These are phyloP conservation scores for Drosophila suboccidentalis DNA, from an alignment of 2,888 invertebrate species.

Conservation along the genomic window DNA sequence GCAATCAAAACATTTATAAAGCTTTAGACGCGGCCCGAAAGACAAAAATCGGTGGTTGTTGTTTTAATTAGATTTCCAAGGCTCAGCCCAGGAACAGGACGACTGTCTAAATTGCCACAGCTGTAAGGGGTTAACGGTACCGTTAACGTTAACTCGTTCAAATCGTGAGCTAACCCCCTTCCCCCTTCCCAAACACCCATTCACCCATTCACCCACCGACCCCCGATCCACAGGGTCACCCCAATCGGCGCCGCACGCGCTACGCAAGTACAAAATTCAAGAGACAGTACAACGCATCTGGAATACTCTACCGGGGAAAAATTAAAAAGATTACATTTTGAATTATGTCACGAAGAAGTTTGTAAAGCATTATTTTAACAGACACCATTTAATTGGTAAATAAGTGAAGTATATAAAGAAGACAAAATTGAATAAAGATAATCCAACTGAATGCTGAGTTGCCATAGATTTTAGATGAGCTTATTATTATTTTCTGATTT, in stretches of 20 bases:
- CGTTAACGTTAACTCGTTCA: constrained; percentile 66
- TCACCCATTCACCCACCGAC: not conserved
- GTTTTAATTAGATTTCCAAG: constrained; percentile 81
- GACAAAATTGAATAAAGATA: not conserved
- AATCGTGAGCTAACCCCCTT: constrained; percentile 52
- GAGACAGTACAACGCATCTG: not conserved
- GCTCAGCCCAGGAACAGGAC: constrained; percentile 56
- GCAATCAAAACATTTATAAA: constrained; percentile 79
- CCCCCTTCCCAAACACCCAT: constrained; percentile 3
- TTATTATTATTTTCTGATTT: not conserved
- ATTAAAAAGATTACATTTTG: not conserved
- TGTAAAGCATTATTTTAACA: not conserved
- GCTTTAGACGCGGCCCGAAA: constrained; percentile 65
- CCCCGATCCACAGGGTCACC: constrained; percentile 27
- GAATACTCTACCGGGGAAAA: constrained; percentile 21
- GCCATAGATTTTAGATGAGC: not conserved
- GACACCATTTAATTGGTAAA: not conserved
- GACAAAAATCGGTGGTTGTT: constrained; percentile 79
- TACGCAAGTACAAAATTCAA: constrained; percentile 1
- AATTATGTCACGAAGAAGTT: not conserved
- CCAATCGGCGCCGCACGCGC: constrained; percentile 56
- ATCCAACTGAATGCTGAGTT: not conserved
- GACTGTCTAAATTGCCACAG: constrained; percentile 77
- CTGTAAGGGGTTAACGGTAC: constrained; percentile 73
- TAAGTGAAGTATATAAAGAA: not conserved